Base-by-base conservation (phyloP, 2,888 invertebrate genomes). In the Polyploca ridens region DNA sequence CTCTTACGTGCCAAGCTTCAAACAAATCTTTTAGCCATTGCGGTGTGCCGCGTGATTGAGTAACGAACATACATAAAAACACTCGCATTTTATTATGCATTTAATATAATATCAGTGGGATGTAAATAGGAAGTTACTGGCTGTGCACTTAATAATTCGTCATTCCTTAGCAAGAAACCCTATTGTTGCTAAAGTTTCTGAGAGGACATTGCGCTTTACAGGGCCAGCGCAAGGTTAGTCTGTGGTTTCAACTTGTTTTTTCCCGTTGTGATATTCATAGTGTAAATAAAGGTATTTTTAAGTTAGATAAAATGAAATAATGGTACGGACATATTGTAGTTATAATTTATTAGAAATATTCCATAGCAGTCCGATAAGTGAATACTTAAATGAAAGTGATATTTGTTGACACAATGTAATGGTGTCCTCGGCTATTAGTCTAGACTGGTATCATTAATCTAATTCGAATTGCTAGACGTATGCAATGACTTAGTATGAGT, bases 401-500 rank as follows among this genome's bases (percentile, higher is more conserved):
- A 76, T 81, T 87, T 85, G 81, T 84, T 83, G 73, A 78, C 79
- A 79, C 81, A 79, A 78, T 76, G 77, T 77, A 77, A 78, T 80
- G 75, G 77, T 80, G 81, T 82, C 83, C 81, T 80, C 72, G 71
- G 73, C 83, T 83, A 85, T 84, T 82, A 81, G 84, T 88, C 83
- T 81, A 78, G 82, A 87, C 78, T 78, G 73, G 78, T 77, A 75
- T 78, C 84, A 91, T 93, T 91, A 91, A 91, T 92, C 89, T 88
- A 88, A 90, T 90, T 91, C 87, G 82, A 83, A 85, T 84, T 79
- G 83, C 82, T 86, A 91, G 91, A 90, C 89, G 84, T 85, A 86
- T 82, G 86, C 88, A 88, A 91, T 90, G 90, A 88, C 90, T 91
- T 89, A 86, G 90, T 89, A 83, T 93, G 93, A 94, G 93, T 92